These are phyloP conservation scores for Catocala sponsa DNA, from an alignment of 2,888 invertebrate species.

Conservation along the genomic window DNA sequence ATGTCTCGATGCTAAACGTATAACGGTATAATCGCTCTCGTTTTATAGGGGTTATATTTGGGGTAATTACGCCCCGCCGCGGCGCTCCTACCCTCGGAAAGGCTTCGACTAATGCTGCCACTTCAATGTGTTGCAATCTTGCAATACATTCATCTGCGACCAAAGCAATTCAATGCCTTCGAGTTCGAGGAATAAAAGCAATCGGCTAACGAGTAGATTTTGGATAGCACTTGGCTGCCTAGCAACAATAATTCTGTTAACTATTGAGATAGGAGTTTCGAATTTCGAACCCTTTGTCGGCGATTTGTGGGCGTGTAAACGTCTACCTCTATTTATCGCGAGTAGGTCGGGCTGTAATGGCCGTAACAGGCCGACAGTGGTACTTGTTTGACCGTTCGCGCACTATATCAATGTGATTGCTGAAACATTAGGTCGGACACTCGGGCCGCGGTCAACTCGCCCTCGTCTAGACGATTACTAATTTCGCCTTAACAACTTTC, in stretches of 20 bases:
- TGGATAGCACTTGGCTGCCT: constrained; percentile 24
- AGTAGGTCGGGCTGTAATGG: constrained; percentile 64
- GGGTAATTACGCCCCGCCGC: constrained; percentile 69
- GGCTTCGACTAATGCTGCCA: constrained; percentile 58
- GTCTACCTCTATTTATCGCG: constrained; percentile 63
- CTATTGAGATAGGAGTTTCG: constrained; percentile 50
- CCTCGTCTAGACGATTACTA: constrained; percentile 69
- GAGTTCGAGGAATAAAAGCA: constrained; percentile 29
- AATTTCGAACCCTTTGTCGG: constrained; percentile 60
- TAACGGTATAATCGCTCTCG: constrained; percentile 72
- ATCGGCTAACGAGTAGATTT: constrained; percentile 23
- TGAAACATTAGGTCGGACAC: constrained; percentile 66
- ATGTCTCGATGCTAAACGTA: constrained; percentile 73
- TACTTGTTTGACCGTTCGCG: constrained; percentile 63
- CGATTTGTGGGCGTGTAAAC: constrained; percentile 54
- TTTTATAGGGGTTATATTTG: constrained; percentile 74
- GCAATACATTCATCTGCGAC: constrained; percentile 55
- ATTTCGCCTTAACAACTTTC: constrained; percentile 60
- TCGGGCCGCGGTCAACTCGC: constrained; percentile 62
- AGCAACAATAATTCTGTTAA: constrained; percentile 37
- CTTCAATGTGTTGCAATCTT: constrained; percentile 58
- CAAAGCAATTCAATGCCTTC: constrained; percentile 32
- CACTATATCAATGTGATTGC: constrained; percentile 74
- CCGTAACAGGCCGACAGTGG: constrained; percentile 56
- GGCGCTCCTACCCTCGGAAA: constrained; percentile 58